These are phyloP conservation scores for Steinernema carpocapsae DNA, from an alignment of 2,888 invertebrate genomes.

Conservation along the genomic window DNA sequence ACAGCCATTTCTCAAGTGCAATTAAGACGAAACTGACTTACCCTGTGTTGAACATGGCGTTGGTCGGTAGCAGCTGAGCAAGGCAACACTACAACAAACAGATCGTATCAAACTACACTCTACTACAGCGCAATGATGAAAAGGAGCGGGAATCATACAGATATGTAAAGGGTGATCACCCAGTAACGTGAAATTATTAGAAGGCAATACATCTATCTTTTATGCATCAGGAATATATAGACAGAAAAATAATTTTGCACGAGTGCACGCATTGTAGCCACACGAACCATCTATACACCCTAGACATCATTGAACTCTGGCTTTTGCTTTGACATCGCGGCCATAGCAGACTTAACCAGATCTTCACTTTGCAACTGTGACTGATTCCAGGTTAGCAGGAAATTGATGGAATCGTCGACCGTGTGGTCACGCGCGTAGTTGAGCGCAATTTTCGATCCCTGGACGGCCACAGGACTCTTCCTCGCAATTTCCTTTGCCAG, in stretches of 20 bases:
- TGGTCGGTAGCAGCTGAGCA: neutral
- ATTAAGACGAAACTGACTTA: neutral
- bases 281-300: no score
- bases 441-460: conserved; percentile 81
- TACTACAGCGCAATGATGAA: neutral
- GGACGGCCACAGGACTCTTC: conserved; percentile 92
- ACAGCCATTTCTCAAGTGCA: neutral
- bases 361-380: conserved; percentile 89
- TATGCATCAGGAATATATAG: no score
- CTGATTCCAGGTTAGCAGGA: conserved; percentile 87
- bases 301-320: conserved; percentile 80
- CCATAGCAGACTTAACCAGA: conserved; percentile 78
- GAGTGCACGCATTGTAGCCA: no score
- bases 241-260: no score
- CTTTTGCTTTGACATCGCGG: conserved; percentile 78
- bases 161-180: neutral
- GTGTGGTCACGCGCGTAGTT: conserved; percentile 84
- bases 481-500: conserved; percentile 81
- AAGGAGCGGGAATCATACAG: neutral
- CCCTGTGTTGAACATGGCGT: conserved; percentile 30
- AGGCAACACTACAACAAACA: conserved; percentile 18
- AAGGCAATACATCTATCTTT: no score
- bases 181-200: no score
- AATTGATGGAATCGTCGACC: conserved; percentile 83
- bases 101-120: conserved; percentile 5